A percentile compares a stretch with the other conserved stretches of the same genome.
Conservation (phyloP, 2,113 vertebrate genomes). For the Empidonax traillii region DNA sequence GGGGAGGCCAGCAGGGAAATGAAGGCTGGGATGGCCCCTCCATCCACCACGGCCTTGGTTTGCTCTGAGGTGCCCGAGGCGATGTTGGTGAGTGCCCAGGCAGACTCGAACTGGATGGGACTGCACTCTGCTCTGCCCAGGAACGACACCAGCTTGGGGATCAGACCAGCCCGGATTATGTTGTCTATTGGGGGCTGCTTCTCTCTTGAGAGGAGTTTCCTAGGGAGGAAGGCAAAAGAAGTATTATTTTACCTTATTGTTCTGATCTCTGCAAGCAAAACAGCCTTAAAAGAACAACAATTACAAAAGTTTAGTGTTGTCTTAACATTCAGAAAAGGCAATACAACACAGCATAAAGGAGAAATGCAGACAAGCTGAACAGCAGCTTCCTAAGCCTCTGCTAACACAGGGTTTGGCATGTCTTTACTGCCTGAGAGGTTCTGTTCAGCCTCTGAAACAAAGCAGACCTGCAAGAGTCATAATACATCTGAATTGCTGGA, state of each 20-base stretch:
- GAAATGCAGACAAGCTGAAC: background rate
- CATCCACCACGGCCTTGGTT: slow-evolving; percentile 88
- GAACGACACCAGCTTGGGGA: slow-evolving; percentile 85
- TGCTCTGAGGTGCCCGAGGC: slow-evolving; percentile 90
- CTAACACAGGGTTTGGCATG: background rate
- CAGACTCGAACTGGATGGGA: slow-evolving; percentile 91
- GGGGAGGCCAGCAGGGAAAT: slow-evolving; percentile 84
- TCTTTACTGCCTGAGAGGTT: background rate
- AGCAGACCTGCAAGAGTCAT: background rate
- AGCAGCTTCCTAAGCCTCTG: background rate
- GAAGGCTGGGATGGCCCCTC: slow-evolving; percentile 88
- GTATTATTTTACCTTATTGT: background rate
- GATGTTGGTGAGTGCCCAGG: slow-evolving; percentile 94
- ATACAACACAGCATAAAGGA: background rate
- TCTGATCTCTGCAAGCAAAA: background rate
- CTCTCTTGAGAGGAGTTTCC: slow-evolving; percentile 94
- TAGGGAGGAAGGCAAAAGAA: slow-evolving; percentile 45
- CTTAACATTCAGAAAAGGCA: background rate
- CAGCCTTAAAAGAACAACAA: background rate
- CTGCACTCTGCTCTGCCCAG: slow-evolving; percentile 82
- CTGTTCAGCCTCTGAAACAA: background rate
- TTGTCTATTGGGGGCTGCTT: slow-evolving; percentile 89
- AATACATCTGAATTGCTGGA: background rate
- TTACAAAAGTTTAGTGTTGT: background rate
- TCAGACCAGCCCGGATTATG: slow-evolving; percentile 86